Conservation (phyloP, 2,888 invertebrate genomes). For the Pemphredon lugubris region DNA sequence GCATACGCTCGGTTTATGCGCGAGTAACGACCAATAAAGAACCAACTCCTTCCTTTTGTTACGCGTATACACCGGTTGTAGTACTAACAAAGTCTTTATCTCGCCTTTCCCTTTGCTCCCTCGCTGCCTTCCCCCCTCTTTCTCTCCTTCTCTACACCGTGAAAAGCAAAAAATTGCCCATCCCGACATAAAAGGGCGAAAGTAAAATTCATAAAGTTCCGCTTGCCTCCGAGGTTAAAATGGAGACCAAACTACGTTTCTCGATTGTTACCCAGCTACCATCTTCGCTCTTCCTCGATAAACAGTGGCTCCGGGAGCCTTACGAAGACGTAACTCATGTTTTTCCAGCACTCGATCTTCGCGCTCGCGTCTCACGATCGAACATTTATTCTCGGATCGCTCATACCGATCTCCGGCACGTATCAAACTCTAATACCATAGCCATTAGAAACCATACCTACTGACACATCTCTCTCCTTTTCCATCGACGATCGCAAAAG, state of each 20-base stretch:
- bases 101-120: slow-evolving; percentile 1
- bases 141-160: no score
- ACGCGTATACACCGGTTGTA: slow-evolving; percentile 14
- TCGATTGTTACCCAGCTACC: slow-evolving; percentile 1
- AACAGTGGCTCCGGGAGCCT: slow-evolving; percentile 9
- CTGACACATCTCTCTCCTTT: neutral
- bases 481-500: neutral
- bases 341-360: neutral
- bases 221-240: neutral
- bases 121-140: neutral
- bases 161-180: slow-evolving; percentile 5
- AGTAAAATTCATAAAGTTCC: slow-evolving; percentile 36
- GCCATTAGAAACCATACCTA: neutral
- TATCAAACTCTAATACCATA: neutral
- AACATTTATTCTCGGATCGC: no score
- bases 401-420: no score
- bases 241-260: slow-evolving; percentile 11
- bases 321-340: no score
- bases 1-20: slow-evolving; percentile 5
- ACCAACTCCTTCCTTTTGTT: slow-evolving; percentile 19
- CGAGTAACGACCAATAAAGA: slow-evolving; percentile 42
- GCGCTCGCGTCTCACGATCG: neutral
- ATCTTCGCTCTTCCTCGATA: slow-evolving; percentile 13
- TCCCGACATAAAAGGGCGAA: slow-evolving; percentile 6
- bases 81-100: slow-evolving; percentile 39